phyloP scores from a whole-genome alignment of 1,140 invertebrate genomes.

The Leptonema lineaticorne region DNA sequence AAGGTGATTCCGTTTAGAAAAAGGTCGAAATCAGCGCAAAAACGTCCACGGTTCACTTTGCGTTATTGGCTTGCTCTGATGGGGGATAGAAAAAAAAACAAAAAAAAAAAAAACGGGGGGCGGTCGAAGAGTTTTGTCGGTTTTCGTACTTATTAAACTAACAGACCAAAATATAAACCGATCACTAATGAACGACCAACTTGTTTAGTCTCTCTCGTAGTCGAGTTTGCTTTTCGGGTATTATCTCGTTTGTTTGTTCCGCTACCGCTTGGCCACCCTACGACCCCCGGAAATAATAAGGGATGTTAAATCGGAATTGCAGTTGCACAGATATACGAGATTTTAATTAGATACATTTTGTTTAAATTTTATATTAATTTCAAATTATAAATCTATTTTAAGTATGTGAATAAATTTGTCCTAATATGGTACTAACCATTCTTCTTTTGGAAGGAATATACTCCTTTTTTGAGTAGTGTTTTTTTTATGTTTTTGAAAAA shows the following conservation, averaged over 20 bases:
- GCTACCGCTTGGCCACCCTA: not conserved
- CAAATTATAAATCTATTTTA: too few relatives aligned
- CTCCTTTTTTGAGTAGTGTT: too few relatives aligned
- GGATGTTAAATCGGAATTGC: not conserved
- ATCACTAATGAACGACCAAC: slow-evolving; percentile 28
- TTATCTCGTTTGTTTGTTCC: slow-evolving; percentile 31
- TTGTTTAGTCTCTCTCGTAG: slow-evolving; percentile 22
- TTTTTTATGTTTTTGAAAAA: too few relatives aligned
- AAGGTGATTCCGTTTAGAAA: too few relatives aligned
- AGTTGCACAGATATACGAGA: not conserved
- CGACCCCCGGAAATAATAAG: not conserved
- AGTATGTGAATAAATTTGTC: too few relatives aligned
- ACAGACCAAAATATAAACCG: slow-evolving; percentile 27
- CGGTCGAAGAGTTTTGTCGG: not conserved
- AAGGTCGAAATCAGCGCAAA: slow-evolving; percentile 4
- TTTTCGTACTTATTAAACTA: slow-evolving; percentile 24
- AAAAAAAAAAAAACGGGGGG: not conserved
- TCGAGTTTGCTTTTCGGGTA: slow-evolving; percentile 28
- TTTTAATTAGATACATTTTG: too few relatives aligned
- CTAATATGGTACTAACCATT: too few relatives aligned
- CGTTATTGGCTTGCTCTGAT: slow-evolving; percentile 5
- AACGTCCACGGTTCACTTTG: slow-evolving; percentile 13
- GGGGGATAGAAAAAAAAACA: not conserved
- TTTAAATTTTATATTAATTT: too few relatives aligned
- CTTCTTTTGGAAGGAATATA: too few relatives aligned